Evolutionary conservation across 2,888 invertebrate genomes (phyloP).

Genomic region (Pollenia labialis): DNA sequence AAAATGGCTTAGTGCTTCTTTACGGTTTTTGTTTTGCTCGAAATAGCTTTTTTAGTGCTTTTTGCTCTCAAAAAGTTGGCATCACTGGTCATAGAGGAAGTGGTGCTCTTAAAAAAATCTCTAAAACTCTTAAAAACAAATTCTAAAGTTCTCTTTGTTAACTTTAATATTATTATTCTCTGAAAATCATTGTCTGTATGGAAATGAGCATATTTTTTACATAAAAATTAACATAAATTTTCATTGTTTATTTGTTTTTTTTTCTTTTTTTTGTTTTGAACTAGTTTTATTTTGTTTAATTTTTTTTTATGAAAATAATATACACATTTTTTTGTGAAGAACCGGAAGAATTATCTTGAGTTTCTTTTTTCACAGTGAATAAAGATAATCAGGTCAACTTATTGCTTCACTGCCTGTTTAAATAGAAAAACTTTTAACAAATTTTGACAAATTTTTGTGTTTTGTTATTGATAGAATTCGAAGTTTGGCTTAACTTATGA

Average conservation of each 20-base stretch:
- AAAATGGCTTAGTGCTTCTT: too few relatives aligned
- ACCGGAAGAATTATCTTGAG: slow-evolving; percentile 67
- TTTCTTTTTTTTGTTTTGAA: not conserved
- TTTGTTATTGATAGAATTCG: not conserved
- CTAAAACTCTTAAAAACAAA: not conserved
- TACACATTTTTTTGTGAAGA: not conserved
- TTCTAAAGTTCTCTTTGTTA: not conserved
- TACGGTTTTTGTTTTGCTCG: too few relatives aligned
- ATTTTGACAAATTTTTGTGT: not conserved
- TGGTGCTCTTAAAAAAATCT: not conserved
- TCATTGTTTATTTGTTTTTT: slow-evolving; percentile 1
- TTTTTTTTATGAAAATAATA: slow-evolving; percentile 31
- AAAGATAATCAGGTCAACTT: slow-evolving; percentile 62
- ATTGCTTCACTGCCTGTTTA: slow-evolving; percentile 30
- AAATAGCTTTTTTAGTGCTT: too few relatives aligned
- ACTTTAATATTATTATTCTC: not conserved
- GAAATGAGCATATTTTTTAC: not conserved
- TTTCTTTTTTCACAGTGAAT: slow-evolving; percentile 7
- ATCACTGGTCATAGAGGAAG: too few relatives aligned
- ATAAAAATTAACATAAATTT: slow-evolving; percentile 52
- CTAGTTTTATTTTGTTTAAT: slow-evolving; percentile 21
- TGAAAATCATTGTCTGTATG: not conserved
- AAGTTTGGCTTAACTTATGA: too few relatives aligned
- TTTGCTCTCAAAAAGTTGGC: too few relatives aligned
- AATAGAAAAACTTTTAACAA: not conserved